Base-by-base conservation (phyloP, 2,888 invertebrate genomes). In the Uloborus plumipes region DNA sequence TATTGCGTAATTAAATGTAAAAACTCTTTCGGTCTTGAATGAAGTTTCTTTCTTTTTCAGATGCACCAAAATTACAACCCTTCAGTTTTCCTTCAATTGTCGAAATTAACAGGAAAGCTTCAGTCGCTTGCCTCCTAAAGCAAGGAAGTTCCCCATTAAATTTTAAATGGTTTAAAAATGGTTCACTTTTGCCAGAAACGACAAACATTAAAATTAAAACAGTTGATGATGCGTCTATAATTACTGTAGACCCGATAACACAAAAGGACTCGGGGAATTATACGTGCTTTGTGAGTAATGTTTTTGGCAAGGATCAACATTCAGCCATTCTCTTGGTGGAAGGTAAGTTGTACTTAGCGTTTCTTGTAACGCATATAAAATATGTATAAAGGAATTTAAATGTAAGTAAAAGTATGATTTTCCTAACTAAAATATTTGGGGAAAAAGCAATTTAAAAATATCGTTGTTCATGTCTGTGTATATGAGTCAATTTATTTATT, bases 61-160 rank as follows among this genome's bases (percentile, higher is more conserved):
- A 47, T 15, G 18, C 62, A 16, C 73, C 73, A 2, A 64, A 73
- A 49, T 50, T 73, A 7, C 49, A 55, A 51, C 73, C 73, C n/a
- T 73, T 73, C 18, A 47, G n/a, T 22, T 62, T 73, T 62, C 61
- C 73, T 50, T 20, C 53, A 22, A 15, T 18, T 18, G 15, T 64
- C 18, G 64, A 18, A 15, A 55, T 18, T 20, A 51, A 51, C 22
- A 51, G 50, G 15, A 73, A 64, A 50, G 20, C 55, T 20, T 47
- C 51, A n/a, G 64, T 50, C 1, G 15, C 55, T 11, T 73, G 73
- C 26, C 20, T 26, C 13, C 51, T 64, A 20, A 47, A 20, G 11
- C 20, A n/a, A 13, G 73, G 73, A 7, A 51, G 64, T 22, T 64
- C 62, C 9, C 73, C 73, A 14, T 62, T 73, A 18, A n/a, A n/a